These are phyloP conservation scores for Phalacrocorax pelagicus DNA, from an alignment of 2,113 vertebrate species.

Conservation along the genomic window DNA sequence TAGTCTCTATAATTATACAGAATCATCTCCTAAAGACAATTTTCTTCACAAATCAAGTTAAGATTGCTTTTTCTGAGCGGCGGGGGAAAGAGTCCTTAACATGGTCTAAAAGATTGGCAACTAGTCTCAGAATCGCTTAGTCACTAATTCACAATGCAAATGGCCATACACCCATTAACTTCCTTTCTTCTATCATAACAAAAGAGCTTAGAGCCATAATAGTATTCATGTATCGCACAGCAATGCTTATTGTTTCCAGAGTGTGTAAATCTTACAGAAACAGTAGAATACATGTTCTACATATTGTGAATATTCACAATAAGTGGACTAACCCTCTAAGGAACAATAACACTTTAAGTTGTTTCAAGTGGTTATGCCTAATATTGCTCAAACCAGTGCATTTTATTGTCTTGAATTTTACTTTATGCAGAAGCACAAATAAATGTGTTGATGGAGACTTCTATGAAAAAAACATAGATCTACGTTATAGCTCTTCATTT, in stretches of 20 bases:
- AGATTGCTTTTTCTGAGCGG: background rate
- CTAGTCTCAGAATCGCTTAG: background rate
- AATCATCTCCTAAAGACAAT: background rate
- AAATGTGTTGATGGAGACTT: background rate
- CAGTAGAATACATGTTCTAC: background rate
- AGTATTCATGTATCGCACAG: background rate
- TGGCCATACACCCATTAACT: background rate
- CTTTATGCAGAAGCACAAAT: background rate
- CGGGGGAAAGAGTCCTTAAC: background rate
- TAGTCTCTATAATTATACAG: background rate
- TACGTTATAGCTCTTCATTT: background rate
- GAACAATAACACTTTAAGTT: background rate
- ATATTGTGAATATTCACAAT: background rate
- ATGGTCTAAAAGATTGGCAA: background rate
- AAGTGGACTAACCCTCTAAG: background rate
- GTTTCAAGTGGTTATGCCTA: background rate
- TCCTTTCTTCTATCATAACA: background rate
- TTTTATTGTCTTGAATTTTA: background rate
- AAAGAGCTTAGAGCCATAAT: background rate
- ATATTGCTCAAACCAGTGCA: background rate
- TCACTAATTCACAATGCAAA: background rate
- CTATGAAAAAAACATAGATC: background rate
- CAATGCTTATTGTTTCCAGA: background rate
- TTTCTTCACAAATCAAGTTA: background rate
- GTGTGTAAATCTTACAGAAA: background rate